Evolutionary conservation across 2,797 vertebrate genomes (phyloP).

Genomic region (Mormyrops attenuatus): DNA sequence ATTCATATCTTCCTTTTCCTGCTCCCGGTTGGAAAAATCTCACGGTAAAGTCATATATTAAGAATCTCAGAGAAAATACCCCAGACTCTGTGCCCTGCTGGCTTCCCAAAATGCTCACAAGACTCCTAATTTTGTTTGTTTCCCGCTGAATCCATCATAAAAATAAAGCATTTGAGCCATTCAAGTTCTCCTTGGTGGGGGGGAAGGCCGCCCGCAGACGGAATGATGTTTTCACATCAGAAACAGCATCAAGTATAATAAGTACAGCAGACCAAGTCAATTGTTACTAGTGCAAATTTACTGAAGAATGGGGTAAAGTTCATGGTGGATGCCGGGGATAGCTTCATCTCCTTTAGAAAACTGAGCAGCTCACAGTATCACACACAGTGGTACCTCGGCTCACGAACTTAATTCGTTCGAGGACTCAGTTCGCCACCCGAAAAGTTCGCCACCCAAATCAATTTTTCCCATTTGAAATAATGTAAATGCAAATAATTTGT

Average conservation of each 20-base stretch:
- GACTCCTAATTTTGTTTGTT: not conserved
- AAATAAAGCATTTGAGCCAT: not conserved
- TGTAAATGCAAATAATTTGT: no score
- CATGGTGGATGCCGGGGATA: not conserved
- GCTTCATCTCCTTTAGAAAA: not conserved
- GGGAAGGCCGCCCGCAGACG: no score
- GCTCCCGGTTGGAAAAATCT: not conserved
- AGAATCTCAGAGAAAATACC: not conserved
- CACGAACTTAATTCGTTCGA: no score
- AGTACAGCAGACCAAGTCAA: not conserved
- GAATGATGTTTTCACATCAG: not conserved
- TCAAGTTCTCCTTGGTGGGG: not conserved
- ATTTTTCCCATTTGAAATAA: no score
- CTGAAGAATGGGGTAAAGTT: not conserved
- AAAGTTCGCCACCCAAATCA: no score
- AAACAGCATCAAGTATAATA: not conserved
- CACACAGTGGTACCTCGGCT: no score
- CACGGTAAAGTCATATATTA: not conserved
- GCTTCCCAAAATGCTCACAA: not conserved
- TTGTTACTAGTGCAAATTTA: not conserved
- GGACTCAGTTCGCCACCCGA: no score
- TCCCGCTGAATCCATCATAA: not conserved
- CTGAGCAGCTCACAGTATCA: not conserved
- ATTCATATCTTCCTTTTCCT: not conserved
- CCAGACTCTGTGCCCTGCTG: not conserved